Conservation (phyloP, 2,797 vertebrate species). For the Artibeus lituratus region DNA sequence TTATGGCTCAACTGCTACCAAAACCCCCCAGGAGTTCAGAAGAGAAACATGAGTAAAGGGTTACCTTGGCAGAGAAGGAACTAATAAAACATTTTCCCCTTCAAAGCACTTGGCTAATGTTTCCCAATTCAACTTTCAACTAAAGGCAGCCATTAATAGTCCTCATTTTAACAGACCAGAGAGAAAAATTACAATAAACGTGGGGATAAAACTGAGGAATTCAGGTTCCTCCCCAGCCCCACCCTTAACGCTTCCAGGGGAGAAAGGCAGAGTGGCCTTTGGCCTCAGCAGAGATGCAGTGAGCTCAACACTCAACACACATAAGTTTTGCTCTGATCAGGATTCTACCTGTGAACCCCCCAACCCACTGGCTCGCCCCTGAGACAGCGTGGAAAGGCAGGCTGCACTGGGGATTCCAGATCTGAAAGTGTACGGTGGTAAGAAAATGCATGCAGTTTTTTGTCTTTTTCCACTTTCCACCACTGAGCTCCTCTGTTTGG, state of each 20-base stretch:
- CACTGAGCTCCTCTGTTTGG: slow-evolving; percentile 3
- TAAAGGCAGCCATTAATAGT: neutral
- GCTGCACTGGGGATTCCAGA: neutral
- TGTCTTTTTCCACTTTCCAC: slow-evolving; percentile 46
- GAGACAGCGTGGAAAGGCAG: neutral
- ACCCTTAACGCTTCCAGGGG: neutral
- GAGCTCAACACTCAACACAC: neutral
- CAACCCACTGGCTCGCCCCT: neutral
- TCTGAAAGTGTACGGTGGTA: neutral
- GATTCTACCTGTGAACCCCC: neutral
- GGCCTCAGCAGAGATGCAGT: neutral
- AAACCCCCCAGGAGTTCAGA: neutral
- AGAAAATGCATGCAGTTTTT: neutral
- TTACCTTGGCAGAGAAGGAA: slow-evolving; percentile 8
- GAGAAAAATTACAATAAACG: slow-evolving; percentile 36
- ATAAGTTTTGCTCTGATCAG: neutral
- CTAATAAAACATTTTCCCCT: slow-evolving; percentile 19
- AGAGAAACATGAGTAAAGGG: neutral
- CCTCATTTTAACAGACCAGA: neutral
- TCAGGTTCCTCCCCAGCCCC: neutral
- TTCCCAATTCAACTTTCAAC: slow-evolving; percentile 1
- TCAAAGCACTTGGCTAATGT: neutral
- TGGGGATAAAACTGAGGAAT: slow-evolving; percentile 42
- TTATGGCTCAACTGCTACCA: neutral
- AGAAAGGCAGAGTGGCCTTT: neutral